Conservation (phyloP, 2,888 invertebrate species). For the Cremastinae sp. region DNA sequence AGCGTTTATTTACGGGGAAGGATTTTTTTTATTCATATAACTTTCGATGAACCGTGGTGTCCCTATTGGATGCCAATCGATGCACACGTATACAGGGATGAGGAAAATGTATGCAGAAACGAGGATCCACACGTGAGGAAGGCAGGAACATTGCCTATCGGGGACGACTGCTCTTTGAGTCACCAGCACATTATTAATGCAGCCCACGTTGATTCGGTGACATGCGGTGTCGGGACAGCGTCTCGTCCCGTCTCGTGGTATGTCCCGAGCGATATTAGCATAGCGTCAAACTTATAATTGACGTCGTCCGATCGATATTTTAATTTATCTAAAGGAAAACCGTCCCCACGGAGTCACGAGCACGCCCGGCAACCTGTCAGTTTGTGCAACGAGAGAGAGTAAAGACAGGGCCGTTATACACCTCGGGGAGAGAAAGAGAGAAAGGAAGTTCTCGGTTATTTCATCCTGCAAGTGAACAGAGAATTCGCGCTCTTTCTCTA, state of each 20-base stretch:
- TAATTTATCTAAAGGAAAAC: constrained; percentile 77
- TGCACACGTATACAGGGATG: not conserved
- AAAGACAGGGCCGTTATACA: constrained; percentile 73
- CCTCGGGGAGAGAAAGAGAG: constrained; percentile 7
- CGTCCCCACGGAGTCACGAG: constrained; percentile 60
- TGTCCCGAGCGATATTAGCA: constrained; percentile 70
- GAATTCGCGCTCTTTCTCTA: constrained; percentile 29
- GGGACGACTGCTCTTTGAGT: constrained; percentile 26
- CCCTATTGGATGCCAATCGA: not conserved
- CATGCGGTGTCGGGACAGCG: constrained; percentile 47
- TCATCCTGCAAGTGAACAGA: constrained; percentile 44
- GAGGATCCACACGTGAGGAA: not conserved
- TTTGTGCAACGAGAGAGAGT: constrained; percentile 71
- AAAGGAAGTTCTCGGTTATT: constrained; percentile 27
- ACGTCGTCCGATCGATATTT: constrained; percentile 78
- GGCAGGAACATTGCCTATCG: constrained; percentile 25
- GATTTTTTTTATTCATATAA: not conserved
- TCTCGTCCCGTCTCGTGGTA: constrained; percentile 33
- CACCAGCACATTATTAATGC: constrained; percentile 53
- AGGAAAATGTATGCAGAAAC: too few species aligned
- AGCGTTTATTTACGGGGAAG: too few species aligned
- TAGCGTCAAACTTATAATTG: constrained; percentile 77
- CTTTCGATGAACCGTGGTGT: not conserved
- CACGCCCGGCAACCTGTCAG: constrained; percentile 72
- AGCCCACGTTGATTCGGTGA: constrained; percentile 60